Evolutionary conservation across 2,797 vertebrate genomes (phyloP).

Genomic region (Monodelphis domestica): DNA sequence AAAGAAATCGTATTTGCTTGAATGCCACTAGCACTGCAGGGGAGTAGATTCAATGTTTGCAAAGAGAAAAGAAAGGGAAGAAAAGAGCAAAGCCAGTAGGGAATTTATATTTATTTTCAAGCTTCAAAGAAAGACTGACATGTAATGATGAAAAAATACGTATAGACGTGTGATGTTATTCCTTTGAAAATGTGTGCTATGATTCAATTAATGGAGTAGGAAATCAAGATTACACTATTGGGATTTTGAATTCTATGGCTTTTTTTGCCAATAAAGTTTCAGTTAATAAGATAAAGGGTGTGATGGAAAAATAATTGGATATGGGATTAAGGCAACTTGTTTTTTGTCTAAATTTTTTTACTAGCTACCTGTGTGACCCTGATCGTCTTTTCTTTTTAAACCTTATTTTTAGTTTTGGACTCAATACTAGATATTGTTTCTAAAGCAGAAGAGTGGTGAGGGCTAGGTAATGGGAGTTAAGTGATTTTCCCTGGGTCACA

Average conservation of each 20-base stretch:
- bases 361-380: neutral
- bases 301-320: neutral
- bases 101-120: conserved; percentile 55
- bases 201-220: conserved; percentile 24
- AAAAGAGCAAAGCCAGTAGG: neutral
- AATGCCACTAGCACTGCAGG: neutral
- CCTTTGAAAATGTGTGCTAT: neutral
- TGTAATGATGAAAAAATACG: neutral
- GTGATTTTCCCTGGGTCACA: too few species aligned
- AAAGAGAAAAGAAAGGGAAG: neutral
- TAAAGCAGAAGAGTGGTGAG: too few species aligned
- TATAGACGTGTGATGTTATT: neutral
- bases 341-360: neutral
- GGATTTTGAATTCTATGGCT: neutral
- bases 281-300: neutral
- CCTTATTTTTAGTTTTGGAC: too few species aligned
- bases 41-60: neutral
- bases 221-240: neutral
- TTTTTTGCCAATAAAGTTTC: conserved; percentile 7
- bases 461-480: too few species aligned
- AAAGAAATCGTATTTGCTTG: neutral
- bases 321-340: neutral
- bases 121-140: conserved; percentile 20
- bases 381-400: neutral
- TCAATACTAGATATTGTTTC: too few species aligned